Evolutionary conservation across 1,140 invertebrate species (phyloP), one percentile per base, ranked within the genome.

Genomic region (Grapholita molesta): DNA sequence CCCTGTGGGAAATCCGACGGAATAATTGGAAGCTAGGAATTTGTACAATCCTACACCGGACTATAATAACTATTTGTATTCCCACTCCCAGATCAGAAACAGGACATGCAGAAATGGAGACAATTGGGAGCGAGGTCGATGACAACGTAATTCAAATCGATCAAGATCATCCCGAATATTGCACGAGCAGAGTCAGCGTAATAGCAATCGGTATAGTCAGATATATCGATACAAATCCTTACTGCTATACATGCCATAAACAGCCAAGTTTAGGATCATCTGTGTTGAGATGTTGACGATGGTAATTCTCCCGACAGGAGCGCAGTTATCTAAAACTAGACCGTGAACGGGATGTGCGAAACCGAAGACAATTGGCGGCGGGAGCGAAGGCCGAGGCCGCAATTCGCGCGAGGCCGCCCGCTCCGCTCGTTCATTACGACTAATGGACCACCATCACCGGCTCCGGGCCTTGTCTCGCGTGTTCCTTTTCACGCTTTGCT

Each of bases 281-380:
- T 4, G 7, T 4, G 7, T 30, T 30, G 7, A 7, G 28, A 30
- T 30, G 7, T 30, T 30, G 28, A 4, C n/a, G n/a, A n/a, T n/a
- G n/a, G n/a, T 35, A 35, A 35, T 35, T 12, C 38, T 15, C n/a
- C 15, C n/a, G 3, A 42, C 38, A 15, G 11, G 1, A 42, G 38
- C 38, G 15, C n/a, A 42, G 38, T 42, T 42, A 42, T 42, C 38
- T 42, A 42, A 42, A 15, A 5, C 12, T 5, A 5, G 53, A 57
- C 8, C 23, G 18, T 9, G 52, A 18, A 57, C 53, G 12, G 53
- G 53, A 57, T 25, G 53, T 57, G 53, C 53, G 53, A 57, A 57
- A 57, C 53, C 24, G 53, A 57, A 57, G 53, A 57, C 53, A 57
- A 57, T 57, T 57, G 53, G 53, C 15, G 42, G 18, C 52, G 21